Evolutionary conservation across 2,888 invertebrate species (phyloP).

Genomic region (Steinernema carpocapsae): DNA sequence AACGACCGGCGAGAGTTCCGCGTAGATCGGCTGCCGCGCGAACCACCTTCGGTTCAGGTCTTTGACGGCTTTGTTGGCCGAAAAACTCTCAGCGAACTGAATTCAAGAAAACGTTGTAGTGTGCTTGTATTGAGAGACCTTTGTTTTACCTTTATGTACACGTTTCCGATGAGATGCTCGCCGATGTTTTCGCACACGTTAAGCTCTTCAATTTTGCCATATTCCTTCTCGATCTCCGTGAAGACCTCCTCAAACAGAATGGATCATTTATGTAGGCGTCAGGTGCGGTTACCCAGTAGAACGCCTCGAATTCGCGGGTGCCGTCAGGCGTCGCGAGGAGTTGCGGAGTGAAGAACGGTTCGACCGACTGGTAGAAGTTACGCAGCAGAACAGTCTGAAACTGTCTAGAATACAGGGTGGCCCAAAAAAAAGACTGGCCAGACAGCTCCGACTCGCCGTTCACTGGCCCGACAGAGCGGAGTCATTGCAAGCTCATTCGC

Average conservation of each 20-base stretch:
- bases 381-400: conserved; percentile 89
- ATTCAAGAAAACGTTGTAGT: background rate
- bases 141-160: conserved; percentile 95
- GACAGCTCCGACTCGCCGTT: too few relatives aligned
- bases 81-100: background rate
- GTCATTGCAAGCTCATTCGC: too few relatives aligned
- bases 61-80: conserved; percentile 11
- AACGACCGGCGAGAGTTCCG: conserved; percentile 96
- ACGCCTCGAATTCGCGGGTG: background rate
- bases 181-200: conserved; percentile 96
- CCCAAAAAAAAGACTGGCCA: too few relatives aligned
- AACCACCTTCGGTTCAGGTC: conserved; percentile 25
- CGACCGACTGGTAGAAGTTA: conserved; percentile 73
- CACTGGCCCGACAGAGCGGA: too few relatives aligned
- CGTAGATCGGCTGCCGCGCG: conserved; percentile 82
- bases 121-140: too few relatives aligned
- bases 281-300: background rate
- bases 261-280: too few relatives aligned
- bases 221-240: conserved; percentile 79
- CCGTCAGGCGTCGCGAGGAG: conserved; percentile 7
- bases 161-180: conserved; percentile 85
- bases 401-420: too few relatives aligned
- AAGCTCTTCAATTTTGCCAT: conserved; percentile 99
- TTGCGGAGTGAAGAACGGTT: conserved; percentile 19
- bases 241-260: conserved; percentile 93